These are phyloP conservation scores for Drosophila pachea DNA, from an alignment of 1,140 invertebrate species.

Conservation along the genomic window DNA sequence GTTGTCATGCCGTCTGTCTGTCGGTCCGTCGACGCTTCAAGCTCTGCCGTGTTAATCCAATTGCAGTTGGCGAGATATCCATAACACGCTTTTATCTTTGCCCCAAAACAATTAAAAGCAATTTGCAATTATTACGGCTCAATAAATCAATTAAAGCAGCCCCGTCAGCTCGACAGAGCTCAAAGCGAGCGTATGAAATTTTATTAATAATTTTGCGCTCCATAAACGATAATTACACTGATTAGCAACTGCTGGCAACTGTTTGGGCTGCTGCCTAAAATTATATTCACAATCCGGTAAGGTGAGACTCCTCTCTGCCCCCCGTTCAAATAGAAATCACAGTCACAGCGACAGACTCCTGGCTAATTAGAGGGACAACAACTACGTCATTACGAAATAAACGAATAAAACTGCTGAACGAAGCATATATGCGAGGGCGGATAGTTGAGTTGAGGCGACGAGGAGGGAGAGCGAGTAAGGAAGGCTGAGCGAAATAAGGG, in stretches of 20 bases:
- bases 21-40: conserved; percentile 3
- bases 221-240: conserved; percentile 60
- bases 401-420: background rate
- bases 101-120: conserved; percentile 68
- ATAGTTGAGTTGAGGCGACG: background rate
- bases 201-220: conserved; percentile 62
- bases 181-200: conserved; percentile 47
- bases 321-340: conserved; percentile 24
- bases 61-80: conserved; percentile 28
- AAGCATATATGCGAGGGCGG: background rate
- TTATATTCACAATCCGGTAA: conserved; percentile 34
- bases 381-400: conserved; percentile 10
- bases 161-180: conserved; percentile 32
- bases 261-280: conserved; percentile 26
- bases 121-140: conserved; percentile 68
- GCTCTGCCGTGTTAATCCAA: conserved; percentile 32
- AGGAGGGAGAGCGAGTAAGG: no score
- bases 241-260: conserved; percentile 46
- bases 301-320: background rate
- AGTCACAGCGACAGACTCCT: conserved; percentile 8
- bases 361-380: conserved; percentile 31
- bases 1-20: conserved; percentile 5
- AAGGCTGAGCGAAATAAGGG: no score
- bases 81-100: conserved; percentile 35
- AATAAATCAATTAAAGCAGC: conserved; percentile 65